These are phyloP conservation scores for Siniperca chuatsi DNA, from an alignment of 2,113 vertebrate genomes.

Conservation along the genomic window DNA sequence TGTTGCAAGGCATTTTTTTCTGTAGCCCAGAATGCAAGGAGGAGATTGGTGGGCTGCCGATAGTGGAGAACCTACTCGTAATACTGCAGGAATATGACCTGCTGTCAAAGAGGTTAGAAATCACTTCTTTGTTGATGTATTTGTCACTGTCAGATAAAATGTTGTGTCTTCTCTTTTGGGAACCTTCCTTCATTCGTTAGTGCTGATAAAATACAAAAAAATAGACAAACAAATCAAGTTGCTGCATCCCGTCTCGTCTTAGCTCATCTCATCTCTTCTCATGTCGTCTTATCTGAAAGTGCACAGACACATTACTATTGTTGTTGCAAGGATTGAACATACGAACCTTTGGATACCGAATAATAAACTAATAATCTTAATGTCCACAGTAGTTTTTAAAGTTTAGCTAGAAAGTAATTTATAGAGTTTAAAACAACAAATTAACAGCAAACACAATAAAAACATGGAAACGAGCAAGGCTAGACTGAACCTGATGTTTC, in stretches of 20 bases:
- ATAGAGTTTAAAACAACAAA: not conserved
- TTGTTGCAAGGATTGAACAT: not conserved
- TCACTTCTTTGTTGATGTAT: not conserved
- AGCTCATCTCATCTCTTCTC: not conserved
- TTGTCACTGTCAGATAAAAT: not conserved
- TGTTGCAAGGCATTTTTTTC: constrained; percentile 7
- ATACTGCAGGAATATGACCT: constrained; percentile 92
- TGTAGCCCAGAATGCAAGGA: constrained; percentile 87
- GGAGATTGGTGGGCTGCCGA: constrained; percentile 87
- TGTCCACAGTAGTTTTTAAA: not conserved
- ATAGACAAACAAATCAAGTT: not conserved
- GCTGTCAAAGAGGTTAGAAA: constrained; percentile 88
- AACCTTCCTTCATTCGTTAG: not conserved
- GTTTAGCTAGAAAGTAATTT: not conserved
- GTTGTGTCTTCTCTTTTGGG: not conserved
- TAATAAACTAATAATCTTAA: not conserved
- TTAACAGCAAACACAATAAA: not conserved
- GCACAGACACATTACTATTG: not conserved
- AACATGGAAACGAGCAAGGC: not conserved
- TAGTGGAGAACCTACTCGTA: constrained; percentile 89
- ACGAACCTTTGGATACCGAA: not conserved
- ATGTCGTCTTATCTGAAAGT: not conserved
- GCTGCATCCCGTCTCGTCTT: not conserved
- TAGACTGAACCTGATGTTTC: not conserved
- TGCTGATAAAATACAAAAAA: not conserved